Conservation (phyloP, 2,888 invertebrate genomes). For the Eurytoma adleriae region DNA sequence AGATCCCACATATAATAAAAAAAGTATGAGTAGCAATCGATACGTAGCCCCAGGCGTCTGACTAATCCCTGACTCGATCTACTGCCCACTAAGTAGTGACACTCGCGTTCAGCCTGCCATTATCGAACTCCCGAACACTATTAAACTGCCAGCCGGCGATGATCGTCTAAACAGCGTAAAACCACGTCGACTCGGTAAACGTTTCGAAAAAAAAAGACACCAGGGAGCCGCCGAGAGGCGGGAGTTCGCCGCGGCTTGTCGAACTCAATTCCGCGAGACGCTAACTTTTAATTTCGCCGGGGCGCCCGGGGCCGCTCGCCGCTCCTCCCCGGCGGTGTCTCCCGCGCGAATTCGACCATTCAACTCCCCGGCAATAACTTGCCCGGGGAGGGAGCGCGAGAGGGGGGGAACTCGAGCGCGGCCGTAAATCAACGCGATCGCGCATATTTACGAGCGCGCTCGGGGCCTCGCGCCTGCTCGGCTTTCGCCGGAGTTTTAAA, state of each 20-base stretch:
- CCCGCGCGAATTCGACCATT: constrained; percentile 20
- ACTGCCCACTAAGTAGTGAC: background rate
- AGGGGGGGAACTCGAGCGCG: constrained; percentile 24
- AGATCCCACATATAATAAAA: background rate
- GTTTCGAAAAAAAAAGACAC: background rate
- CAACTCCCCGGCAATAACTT: constrained; percentile 34
- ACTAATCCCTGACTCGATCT: background rate
- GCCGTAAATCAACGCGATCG: constrained; percentile 49
- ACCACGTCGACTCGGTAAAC: background rate
- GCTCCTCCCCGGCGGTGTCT: background rate
- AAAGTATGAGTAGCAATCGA: background rate
- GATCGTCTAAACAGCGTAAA: background rate
- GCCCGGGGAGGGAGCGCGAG: background rate
- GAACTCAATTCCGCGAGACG: constrained; percentile 25
- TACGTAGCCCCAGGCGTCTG: background rate
- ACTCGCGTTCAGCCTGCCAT: background rate
- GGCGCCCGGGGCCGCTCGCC: background rate
- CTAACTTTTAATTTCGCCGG: constrained; percentile 44
- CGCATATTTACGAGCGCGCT: constrained; percentile 38
- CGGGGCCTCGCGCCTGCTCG: background rate
- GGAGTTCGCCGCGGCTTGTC: background rate
- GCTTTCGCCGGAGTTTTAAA: constrained; percentile 18
- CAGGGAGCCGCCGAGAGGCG: too few species aligned
- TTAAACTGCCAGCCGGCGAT: constrained; percentile 11
- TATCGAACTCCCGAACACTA: constrained; percentile 27